phyloP scores from a whole-genome alignment of 1,140 invertebrate genomes.

The Psilanteris sp. region DNA sequence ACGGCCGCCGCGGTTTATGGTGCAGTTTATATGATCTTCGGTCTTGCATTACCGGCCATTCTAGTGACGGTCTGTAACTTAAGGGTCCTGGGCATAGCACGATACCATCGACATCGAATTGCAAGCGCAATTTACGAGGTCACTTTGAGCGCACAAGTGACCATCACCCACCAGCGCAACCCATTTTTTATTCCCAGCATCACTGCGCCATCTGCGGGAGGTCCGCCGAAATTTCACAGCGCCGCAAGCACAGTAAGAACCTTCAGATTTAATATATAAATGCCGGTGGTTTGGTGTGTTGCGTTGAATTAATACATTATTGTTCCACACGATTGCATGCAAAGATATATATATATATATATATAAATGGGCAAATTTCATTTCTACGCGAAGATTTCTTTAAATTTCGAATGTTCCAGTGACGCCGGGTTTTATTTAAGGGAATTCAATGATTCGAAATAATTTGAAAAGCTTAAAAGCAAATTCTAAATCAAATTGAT shows the following conservation, averaged over 20 bases:
- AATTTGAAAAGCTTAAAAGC: no score
- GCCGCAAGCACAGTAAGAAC: constrained; percentile 83
- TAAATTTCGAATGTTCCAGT: no score
- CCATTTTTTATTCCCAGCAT: constrained; percentile 85
- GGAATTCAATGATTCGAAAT: no score
- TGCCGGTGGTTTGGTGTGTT: no score
- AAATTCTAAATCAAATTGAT: no score
- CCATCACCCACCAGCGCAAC: constrained; percentile 89
- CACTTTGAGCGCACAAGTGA: constrained; percentile 89
- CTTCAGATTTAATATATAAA: no score
- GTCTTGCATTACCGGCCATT: constrained; percentile 84
- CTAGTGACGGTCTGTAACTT: constrained; percentile 87
- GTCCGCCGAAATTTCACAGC: constrained; percentile 82
- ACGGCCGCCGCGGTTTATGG: constrained; percentile 82
- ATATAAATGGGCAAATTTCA: no score
- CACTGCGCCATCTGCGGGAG: constrained; percentile 80
- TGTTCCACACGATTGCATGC: no score
- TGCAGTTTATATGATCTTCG: constrained; percentile 83
- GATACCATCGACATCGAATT: constrained; percentile 90
- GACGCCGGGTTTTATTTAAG: no score
- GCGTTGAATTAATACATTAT: no score
- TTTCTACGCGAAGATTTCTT: no score
- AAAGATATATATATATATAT: no score
- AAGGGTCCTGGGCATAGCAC: constrained; percentile 87
- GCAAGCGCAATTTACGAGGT: constrained; percentile 92